Percentiles rank a stretch among this genome's conserved stretches.
These are phyloP conservation scores for Leuciscus waleckii DNA, from an alignment of 2,797 vertebrate genomes.

Conservation along the genomic window DNA sequence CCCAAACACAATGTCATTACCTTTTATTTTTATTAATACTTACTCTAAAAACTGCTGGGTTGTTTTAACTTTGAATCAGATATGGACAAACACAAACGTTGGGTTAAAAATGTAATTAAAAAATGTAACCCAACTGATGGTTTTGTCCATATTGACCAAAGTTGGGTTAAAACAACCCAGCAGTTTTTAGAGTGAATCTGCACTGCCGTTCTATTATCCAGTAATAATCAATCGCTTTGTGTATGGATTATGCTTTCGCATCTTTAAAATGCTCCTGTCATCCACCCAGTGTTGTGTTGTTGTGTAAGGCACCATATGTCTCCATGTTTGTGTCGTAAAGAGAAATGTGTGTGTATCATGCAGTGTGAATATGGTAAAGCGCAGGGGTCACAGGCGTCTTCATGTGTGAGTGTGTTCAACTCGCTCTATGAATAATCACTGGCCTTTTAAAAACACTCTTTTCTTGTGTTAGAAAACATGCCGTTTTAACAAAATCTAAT, in stretches of 20 bases:
- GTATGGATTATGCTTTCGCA: not conserved
- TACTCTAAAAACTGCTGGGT: not conserved
- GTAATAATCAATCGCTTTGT: not conserved
- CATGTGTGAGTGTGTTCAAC: too few relatives aligned
- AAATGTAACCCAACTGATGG: too few relatives aligned
- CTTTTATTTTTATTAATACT: not conserved
- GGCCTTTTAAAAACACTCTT: constrained; percentile 21
- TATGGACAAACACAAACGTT: too few relatives aligned
- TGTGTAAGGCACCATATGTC: not conserved
- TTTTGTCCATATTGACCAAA: too few relatives aligned
- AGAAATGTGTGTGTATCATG: not conserved
- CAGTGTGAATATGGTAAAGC: too few relatives aligned
- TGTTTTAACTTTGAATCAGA: too few relatives aligned
- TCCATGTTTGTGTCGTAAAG: not conserved
- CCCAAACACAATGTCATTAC: not conserved
- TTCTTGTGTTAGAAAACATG: not conserved
- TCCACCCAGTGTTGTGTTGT: not conserved
- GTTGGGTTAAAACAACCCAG: too few relatives aligned
- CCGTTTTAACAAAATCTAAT: not conserved
- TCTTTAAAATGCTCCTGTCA: not conserved
- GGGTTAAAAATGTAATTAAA: too few relatives aligned
- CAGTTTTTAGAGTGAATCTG: too few relatives aligned
- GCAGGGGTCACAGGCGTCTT: too few relatives aligned
- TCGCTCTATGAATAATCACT: not conserved
- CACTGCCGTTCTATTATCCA: not conserved